Conservation (phyloP, 2,888 invertebrate species). For the Myopa testacea region DNA sequence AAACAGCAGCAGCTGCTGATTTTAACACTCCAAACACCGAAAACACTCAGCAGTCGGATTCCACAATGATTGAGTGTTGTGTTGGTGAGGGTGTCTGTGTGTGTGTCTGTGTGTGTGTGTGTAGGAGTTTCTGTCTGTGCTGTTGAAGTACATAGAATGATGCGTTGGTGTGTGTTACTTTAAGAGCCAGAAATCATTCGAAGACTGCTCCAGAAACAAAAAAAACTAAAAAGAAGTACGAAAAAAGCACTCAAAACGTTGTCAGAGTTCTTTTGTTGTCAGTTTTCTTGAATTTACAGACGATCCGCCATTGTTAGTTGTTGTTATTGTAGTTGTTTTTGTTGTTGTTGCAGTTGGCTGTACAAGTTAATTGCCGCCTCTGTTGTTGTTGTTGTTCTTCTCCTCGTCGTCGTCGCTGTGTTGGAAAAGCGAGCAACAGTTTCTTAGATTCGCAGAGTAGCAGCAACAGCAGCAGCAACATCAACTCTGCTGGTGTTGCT, state of each 20-base stretch:
- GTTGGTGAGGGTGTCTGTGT: no score
- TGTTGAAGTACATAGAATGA: no score
- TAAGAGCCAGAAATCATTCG: constrained; percentile 7
- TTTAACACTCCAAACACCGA: no score
- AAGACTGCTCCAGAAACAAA: background rate
- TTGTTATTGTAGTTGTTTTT: constrained; percentile 4
- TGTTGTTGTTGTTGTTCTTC: background rate
- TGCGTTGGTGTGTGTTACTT: no score
- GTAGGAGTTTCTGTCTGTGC: no score
- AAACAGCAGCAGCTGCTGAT: no score
- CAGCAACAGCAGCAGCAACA: constrained; percentile 16
- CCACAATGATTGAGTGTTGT: no score
- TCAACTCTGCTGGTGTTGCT: constrained; percentile 15
- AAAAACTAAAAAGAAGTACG: background rate
- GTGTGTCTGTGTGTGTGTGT: no score
- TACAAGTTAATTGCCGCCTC: constrained; percentile 30
- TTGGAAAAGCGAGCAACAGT: constrained; percentile 31
- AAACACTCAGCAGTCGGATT: no score
- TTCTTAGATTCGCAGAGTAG: background rate
- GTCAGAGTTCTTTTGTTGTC: background rate
- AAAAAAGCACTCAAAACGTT: background rate
- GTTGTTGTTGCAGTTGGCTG: constrained; percentile 31
- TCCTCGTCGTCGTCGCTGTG: background rate
- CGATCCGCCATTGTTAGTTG: background rate
- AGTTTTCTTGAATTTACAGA: background rate